Percentiles rank a stretch among this genome's conserved stretches.
Conservation (phyloP, 2,888 invertebrate species). For the Drosophila mayaguana region DNA sequence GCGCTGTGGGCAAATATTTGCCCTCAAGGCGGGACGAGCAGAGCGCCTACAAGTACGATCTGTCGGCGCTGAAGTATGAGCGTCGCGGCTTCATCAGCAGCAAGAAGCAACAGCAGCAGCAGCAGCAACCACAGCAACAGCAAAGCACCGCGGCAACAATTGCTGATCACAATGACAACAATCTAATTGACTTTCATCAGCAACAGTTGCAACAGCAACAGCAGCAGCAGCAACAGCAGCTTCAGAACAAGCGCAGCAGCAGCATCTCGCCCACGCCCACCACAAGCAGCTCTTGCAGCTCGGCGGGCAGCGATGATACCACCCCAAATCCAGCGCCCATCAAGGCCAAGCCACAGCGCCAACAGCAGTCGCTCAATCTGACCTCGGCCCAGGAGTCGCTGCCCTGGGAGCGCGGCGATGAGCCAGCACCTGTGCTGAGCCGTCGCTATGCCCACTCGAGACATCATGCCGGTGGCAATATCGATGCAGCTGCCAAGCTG, state of each 20-base stretch:
- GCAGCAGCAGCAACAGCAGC: slow-evolving; percentile 56
- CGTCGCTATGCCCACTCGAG: slow-evolving; percentile 84
- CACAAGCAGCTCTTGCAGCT: slow-evolving; percentile 65
- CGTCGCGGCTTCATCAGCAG: slow-evolving; percentile 85
- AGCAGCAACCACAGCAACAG: slow-evolving; percentile 49
- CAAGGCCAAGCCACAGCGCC: slow-evolving; percentile 65
- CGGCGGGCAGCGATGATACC: slow-evolving; percentile 72
- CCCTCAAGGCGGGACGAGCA: slow-evolving; percentile 82
- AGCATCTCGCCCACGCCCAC: slow-evolving; percentile 75
- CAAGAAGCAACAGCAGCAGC: slow-evolving; percentile 69
- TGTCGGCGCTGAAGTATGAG: slow-evolving; percentile 84
- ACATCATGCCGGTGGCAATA: slow-evolving; percentile 78
- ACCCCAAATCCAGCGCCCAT: slow-evolving; percentile 61
- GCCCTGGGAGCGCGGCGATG: slow-evolving; percentile 84
- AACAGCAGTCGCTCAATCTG: slow-evolving; percentile 62
- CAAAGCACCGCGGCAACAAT: slow-evolving; percentile 53
- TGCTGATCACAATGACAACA: slow-evolving; percentile 85
- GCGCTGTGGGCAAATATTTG: slow-evolving; percentile 73
- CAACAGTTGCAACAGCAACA: slow-evolving; percentile 45
- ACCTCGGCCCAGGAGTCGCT: slow-evolving; percentile 83
- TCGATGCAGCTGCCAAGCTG: slow-evolving; percentile 82
- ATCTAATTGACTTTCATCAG: slow-evolving; percentile 84
- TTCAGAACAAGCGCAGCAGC: slow-evolving; percentile 65
- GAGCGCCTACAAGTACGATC: slow-evolving; percentile 84
- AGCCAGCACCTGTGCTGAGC: slow-evolving; percentile 84